Percentiles rank a stretch among this genome's conserved stretches.
Evolutionary conservation across 1,140 invertebrate species (phyloP).

Genomic region (Brachionus rubens): DNA sequence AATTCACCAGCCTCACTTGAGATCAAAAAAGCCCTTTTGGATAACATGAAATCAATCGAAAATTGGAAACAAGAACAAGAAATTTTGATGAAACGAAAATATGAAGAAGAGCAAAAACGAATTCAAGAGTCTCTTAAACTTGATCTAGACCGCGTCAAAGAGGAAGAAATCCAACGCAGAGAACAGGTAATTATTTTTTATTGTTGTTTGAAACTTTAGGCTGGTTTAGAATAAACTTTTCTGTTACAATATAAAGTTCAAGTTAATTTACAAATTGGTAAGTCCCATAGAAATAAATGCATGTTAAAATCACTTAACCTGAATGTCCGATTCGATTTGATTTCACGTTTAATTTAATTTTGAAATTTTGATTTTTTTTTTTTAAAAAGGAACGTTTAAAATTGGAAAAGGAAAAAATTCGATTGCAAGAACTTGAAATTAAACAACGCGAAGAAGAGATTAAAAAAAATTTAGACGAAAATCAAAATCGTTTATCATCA

Average conservation of each 20-base stretch:
- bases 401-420: constrained; percentile 46
- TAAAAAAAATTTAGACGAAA: constrained; percentile 32
- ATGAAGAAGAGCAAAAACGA: constrained; percentile 41
- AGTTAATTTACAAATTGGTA: constrained; percentile 36
- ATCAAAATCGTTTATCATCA: neutral
- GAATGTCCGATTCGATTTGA: neutral
- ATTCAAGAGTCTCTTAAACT: constrained; percentile 10
- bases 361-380: neutral
- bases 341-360: neutral
- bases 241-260: neutral
- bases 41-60: constrained; percentile 43
- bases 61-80: constrained; percentile 45
- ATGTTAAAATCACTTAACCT: neutral
- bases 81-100: constrained; percentile 28
- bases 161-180: constrained; percentile 42
- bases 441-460: constrained; percentile 37
- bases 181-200: constrained; percentile 8
- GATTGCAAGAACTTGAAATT: constrained; percentile 39
- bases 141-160: constrained; percentile 29
- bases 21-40: constrained; percentile 11
- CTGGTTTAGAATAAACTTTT: neutral
- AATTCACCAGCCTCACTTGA: neutral
- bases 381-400: constrained; percentile 4
- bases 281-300: neutral
- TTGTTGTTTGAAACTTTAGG: neutral